Evolutionary conservation across 2,888 invertebrate species (phyloP), one percentile per base, ranked within the genome.

Genomic region (Athalia rosae): DNA sequence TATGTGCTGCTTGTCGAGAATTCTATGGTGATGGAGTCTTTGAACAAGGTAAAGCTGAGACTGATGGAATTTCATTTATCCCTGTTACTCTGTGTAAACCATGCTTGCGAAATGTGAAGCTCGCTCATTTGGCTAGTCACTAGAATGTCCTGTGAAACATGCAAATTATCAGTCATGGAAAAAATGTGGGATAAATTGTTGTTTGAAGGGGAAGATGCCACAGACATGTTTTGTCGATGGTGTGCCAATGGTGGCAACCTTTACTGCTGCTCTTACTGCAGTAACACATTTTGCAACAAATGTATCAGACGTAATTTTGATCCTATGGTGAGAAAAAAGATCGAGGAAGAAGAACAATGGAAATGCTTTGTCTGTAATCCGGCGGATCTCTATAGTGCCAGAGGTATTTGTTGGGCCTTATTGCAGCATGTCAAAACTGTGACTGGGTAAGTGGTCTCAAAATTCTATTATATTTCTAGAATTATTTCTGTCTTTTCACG

Each of bases 21-120:
- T 96, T 96, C 87, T 96, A 95, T 86, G 94, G 94, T 76, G 95
- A 95, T 87, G 95, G 95, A 4, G 95, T 94, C 83, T 96, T 96
- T 88, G 95, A 95, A 79, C 95, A 95, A 90, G 95, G 89, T 89
- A 82, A 78, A 47, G 8, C 3, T 7, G 41, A 53, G 50, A 11
- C 4, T 28, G 15, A 48, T 59, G 4, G 48, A 63, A 13, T 56
- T 56, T 13, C 63, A 43, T n/a, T 53, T 64, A 43, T 6, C 8
- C 59, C 59, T 76, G 48, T 77, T 64, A n/a, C 28, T 13, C 15
- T 9, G 13, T 41, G 0, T 45, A 53, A 8, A 61, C 15, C 15
- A 6, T 41, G 13, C 7, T 56, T 15, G 28, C 28, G 28, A 28
- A 28, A 28, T 28, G 28, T 28, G 2, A 28, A 28, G 28, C 28